Percentiles rank a stretch among this genome's conserved stretches.
These are phyloP conservation scores for Amphimallon solstitiale DNA, from an alignment of 2,888 invertebrate species.

Conservation along the genomic window DNA sequence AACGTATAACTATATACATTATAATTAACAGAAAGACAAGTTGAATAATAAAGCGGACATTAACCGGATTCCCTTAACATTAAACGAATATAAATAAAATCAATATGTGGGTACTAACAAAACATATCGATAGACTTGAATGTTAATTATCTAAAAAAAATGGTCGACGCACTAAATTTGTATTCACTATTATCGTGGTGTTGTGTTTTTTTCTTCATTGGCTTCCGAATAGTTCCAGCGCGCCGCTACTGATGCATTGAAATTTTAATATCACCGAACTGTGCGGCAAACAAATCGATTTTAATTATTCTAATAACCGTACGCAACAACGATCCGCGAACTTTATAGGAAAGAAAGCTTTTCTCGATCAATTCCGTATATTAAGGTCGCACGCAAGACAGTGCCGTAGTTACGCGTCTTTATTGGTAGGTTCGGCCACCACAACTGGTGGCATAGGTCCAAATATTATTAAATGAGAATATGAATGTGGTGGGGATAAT, in stretches of 20 bases:
- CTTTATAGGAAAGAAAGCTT: background rate
- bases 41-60: too few species aligned
- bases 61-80: too few species aligned
- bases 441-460: conserved; percentile 58
- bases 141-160: background rate
- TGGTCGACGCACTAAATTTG: background rate
- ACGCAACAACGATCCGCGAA: background rate
- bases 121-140: background rate
- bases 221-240: too few species aligned
- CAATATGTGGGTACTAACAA: background rate
- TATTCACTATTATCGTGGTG: too few species aligned
- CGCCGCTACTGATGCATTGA: too few species aligned
- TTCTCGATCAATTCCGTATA: background rate
- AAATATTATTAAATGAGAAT: conserved; percentile 65
- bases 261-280: background rate
- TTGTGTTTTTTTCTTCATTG: too few species aligned
- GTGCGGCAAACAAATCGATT: background rate
- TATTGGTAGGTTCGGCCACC: conserved; percentile 4
- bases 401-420: conserved; percentile 18
- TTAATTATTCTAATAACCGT: background rate
- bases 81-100: background rate
- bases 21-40: too few species aligned
- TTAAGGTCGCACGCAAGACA: background rate
- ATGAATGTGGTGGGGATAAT: conserved; percentile 59
- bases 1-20: too few species aligned